Base-by-base conservation (phyloP, 2,888 invertebrate species). In the Drosophila antonietae region DNA sequence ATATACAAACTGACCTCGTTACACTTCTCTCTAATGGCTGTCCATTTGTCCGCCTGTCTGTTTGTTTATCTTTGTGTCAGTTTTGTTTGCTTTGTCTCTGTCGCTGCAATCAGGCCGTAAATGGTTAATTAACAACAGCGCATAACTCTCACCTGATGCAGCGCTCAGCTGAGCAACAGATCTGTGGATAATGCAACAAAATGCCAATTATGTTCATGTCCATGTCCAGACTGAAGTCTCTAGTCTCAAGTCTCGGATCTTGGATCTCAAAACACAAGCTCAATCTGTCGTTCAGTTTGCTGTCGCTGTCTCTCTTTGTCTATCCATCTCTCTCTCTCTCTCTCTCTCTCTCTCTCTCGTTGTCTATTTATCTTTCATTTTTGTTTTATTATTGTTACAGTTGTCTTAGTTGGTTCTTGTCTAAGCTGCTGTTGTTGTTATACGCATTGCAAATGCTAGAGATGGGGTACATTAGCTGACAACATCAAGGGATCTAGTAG, bases 41-140 rank as follows among this genome's bases (percentile, higher is more conserved):
- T 55, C 43, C 15, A 44, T 20, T 10, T 37, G 20, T 58, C 28
- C 20, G 2, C 15, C 15, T 31, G 31, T 57, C 58, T 47, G 33
- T 37, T 20, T 56, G 31, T 33, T 28, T 46, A 49, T 62, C 44
- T 55, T 31, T 57, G 18, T 39, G 55, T 43, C 41, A 49, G 15
- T 5, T 9, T 43, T 39, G 43, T 43, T 28, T 44, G 37, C 18
- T 55, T 37, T 61, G 56, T 71, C 46, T 58, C 46, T 55, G 68
- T 49, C 66, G 60, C 67, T 80, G 78, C 87, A 87, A 83, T 88
- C 85, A 81, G 82, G 72, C 84, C 84, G 73, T 89, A 84, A 84
- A 84, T 84, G 84, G 84, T 79, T 84, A 84, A 84, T 84, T 84
- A 89, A 89, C 88, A 84, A 77, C 79, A 83, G 56, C 84, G 89